Evolutionary conservation across 1,140 invertebrate species (phyloP), one percentile per base, ranked within the genome.

Genomic region (Thrips palmi): DNA sequence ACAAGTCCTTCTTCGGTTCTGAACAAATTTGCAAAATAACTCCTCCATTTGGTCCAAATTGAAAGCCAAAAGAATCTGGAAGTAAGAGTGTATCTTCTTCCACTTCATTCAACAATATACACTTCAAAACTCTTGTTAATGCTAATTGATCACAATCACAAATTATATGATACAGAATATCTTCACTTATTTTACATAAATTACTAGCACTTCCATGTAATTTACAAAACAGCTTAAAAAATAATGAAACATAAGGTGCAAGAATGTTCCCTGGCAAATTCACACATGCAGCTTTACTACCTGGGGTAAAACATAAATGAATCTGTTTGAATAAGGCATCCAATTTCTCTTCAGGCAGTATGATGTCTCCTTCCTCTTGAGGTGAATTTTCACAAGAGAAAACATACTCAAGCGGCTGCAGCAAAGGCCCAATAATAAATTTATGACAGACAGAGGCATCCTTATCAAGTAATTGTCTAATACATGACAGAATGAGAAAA

Each of bases 211-310:
- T 62, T 33, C 47, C 33, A 3, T 45, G 34, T 1, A 52, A 42
- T 46, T 53, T 54, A 3, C 45, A 31, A 31, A 60, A 52, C 1
- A 65, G 36, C 31, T 42, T 49, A 47, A 63, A 62, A 17, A 64
- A 45, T 17, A 61, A 54, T 10, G 52, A 21, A 10, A 52, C 41
- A 11, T 56, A 38, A 10, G 42, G 33, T 11, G 34, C 40, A 23
- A 64, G 40, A 17, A 58, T 29, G 31, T 47, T 37, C 4, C 33
- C 34, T 29, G 57, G 51, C 14, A 61, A 38, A 37, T 48, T 40
- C 40, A 57, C 62, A 12, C 56, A 50, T 4, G 53, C 47, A n/a
- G n/a, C n/a, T n/a, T n/a, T n/a, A 33, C 56, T 56, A 2, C 39
- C 46, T 0, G 44, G 39, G 44, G 8, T 14, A 45, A 31, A 4